Base-by-base conservation (phyloP, 2,113 vertebrate genomes). In the Colaptes auratus region DNA sequence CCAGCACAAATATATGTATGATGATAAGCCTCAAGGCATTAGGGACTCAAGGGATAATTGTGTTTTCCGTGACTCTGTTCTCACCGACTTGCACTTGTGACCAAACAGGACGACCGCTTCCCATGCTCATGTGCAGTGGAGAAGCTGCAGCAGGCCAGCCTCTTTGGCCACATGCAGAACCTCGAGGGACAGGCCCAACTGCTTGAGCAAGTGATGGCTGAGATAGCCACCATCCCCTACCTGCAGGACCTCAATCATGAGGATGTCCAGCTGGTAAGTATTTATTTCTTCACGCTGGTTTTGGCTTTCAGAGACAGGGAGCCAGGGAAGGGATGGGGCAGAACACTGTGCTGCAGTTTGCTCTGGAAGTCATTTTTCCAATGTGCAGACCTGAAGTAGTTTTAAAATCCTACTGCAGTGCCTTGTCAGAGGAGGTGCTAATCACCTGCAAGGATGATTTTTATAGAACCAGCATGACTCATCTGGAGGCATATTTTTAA, bases 171-270 rank as follows among this genome's bases (percentile, higher is more conserved):
- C 72, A 90, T 98, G 94, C 96, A 96, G 72, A 96, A 96, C 72
- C 90, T 92, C 20, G 91, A 97, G 70, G 98, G 98, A 75, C 94
- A 98, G 79, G 76, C 96, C 81, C 97, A 97, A 69, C 95, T 92
- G 93, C 97, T 98, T 93, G 97, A 98, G 94, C 98, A 98, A 95
- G 97, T 75, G 0, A 96, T 98, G 97, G 98, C 98, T 36, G 98
- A 98, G 92, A 96, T 98, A 77, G 97, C 94, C 7, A 97, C 98
- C 52, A n/a, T 98, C 44, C 98, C 98, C 85, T 98, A 98, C 92
- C 98, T 96, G 17, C 98, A 97, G 92, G 97, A 98, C 88, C 83
- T 97, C 96, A 97, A 90, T 90, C 89, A 96, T 64, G 64, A 97
- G 76, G 97, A 98, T 90, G 92, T 67, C 27, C 58, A 97, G 60